phyloP scores from a whole-genome alignment of 2,888 invertebrate species.

The Cotesia congregata region DNA sequence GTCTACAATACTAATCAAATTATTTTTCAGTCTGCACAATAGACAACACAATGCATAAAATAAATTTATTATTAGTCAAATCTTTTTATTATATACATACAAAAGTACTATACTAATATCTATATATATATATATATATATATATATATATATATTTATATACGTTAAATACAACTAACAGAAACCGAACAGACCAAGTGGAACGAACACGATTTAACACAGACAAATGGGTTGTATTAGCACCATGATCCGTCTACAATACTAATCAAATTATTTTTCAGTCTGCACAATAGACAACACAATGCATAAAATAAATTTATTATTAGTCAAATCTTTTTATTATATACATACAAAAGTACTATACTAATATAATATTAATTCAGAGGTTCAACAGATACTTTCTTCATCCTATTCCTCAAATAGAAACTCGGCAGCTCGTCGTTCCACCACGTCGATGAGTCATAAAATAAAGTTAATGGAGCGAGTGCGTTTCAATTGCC shows the following conservation, averaged over 20 bases:
- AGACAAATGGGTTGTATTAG: background rate
- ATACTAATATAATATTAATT: too few species aligned
- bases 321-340: too few species aligned
- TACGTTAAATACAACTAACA: too few species aligned
- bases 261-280: background rate
- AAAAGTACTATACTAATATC: too few species aligned
- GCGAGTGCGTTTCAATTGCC: conserved; percentile 28
- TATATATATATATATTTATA: too few species aligned
- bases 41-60: background rate
- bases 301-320: background rate
- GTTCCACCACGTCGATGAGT: conserved; percentile 13
- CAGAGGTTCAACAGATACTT: background rate
- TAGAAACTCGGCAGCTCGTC: background rate
- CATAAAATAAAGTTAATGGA: conserved; percentile 29
- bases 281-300: background rate
- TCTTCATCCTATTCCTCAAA: conserved; percentile 10
- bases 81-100: too few species aligned
- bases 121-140: too few species aligned
- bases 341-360: too few species aligned
- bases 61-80: too few species aligned
- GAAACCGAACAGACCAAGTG: background rate
- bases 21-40: background rate
- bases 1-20: background rate
- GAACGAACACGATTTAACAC: background rate
- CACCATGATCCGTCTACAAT: background rate